Evolutionary conservation across 2,113 vertebrate species (phyloP), one percentile per base, ranked within the genome.

Genomic region (Microcebus griseorufus): DNA sequence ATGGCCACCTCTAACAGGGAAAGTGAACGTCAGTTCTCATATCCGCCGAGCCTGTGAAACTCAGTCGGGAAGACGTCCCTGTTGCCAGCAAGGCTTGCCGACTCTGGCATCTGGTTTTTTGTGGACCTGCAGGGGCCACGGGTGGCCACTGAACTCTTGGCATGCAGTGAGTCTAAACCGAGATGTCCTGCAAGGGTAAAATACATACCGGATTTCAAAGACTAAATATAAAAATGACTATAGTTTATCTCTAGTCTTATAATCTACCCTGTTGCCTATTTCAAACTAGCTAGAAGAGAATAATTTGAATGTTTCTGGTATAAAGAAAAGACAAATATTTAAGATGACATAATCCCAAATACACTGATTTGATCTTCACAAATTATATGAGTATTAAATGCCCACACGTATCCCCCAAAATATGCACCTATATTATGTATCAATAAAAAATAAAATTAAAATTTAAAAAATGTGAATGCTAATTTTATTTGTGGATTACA

Each of bases 1-100:
- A 72, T 10, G 32, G 42, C 20, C 13, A 90, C 34, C 9, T 91
- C 18, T 53, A 12, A 39, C 0, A 90, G 37, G 73, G 9, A 78
- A 75, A 60, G 42, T 32, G 29, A 83, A 81, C 65, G 85, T 97
- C 53, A 75, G 69, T 70, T 79, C 95, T 84, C 58, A 37, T 14
- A 34, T 6, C 17, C 45, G 4, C 11, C 32, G 51, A 78, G 4
- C 22, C 6, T 94, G 20, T 9, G 25, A 23, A 25, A 12, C 39
- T 90, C 45, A 76, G 37, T 2, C 14, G 5, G 29, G 51, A 58
- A 84, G 42, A 48, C 14, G 32, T n/a, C 58, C 27, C 8, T 39
- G 58, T 39, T 92, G 58, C 34, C 75, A 89, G 53, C 39, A 16
- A 87, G 37, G 23, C 34, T 70, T 11, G 3, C 10, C 12, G 48